Evolutionary conservation across 2,888 invertebrate genomes (phyloP).

Genomic region (Panopea generosa): DNA sequence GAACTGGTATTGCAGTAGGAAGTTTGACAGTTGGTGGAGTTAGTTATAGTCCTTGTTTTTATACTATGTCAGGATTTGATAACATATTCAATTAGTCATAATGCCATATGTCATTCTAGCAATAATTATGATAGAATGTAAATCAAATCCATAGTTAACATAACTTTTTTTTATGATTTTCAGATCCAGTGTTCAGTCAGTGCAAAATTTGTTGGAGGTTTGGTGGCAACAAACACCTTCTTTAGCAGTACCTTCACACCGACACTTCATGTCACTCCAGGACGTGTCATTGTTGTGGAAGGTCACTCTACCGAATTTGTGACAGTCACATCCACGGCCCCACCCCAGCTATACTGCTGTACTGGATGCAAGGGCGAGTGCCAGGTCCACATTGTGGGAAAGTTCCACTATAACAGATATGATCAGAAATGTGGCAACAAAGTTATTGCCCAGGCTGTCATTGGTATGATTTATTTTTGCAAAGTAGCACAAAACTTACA

Average conservation of each 20-base stretch:
- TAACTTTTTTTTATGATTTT: too few species aligned
- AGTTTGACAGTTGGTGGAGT: too few species aligned
- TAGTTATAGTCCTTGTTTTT: too few species aligned
- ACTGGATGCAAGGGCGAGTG: conserved; percentile 71
- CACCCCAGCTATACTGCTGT: conserved; percentile 73
- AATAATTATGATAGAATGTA: too few species aligned
- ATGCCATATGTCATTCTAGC: too few species aligned
- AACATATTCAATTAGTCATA: too few species aligned
- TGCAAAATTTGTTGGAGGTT: conserved; percentile 63
- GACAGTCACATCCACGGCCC: conserved; percentile 66
- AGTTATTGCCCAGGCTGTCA: conserved; percentile 60
- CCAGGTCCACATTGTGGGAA: conserved; percentile 68
- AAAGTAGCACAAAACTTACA: too few species aligned
- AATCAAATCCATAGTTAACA: too few species aligned
- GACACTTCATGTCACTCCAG: conserved; percentile 43
- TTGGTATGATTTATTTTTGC: too few species aligned
- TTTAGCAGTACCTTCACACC: conserved; percentile 61
- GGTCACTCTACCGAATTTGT: conserved; percentile 63
- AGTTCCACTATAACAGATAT: conserved; percentile 44
- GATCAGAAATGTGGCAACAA: conserved; percentile 61
- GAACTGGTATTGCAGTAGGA: too few species aligned
- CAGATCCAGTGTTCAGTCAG: conserved; percentile 69
- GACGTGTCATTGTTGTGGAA: conserved; percentile 64
- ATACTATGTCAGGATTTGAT: too few species aligned
- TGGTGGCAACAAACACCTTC: conserved; percentile 45